Evolutionary conservation across 2,113 vertebrate species (phyloP).

Genomic region (Larimichthys polyactis): DNA sequence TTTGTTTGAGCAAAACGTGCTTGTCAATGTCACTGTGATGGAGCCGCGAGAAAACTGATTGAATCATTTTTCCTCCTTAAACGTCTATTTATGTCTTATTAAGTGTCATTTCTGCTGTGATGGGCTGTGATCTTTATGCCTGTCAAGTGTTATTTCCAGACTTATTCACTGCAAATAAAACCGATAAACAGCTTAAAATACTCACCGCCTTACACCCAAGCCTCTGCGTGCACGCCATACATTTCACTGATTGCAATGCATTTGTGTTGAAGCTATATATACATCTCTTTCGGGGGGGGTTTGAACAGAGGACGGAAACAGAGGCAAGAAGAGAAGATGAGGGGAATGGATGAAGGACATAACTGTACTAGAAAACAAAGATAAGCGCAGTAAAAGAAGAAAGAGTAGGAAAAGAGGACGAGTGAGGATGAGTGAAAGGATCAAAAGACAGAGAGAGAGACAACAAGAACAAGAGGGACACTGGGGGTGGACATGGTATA

Average conservation of each 20-base stretch:
- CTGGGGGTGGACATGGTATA: conserved; percentile 25
- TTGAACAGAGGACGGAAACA: neutral
- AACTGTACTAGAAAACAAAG: conserved; percentile 12
- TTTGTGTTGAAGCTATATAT: neutral
- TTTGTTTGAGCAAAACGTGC: conserved; percentile 1
- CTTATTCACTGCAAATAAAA: conserved; percentile 18
- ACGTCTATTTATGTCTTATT: conserved; percentile 24
- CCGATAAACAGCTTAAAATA: conserved; percentile 17
- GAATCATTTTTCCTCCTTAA: neutral
- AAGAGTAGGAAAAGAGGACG: neutral
- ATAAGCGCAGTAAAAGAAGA: conserved; percentile 5
- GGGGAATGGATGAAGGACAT: conserved; percentile 3
- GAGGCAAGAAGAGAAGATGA: neutral
- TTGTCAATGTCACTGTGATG: neutral
- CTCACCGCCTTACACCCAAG: neutral
- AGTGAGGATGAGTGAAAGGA: conserved; percentile 21
- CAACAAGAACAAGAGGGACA: conserved; percentile 26
- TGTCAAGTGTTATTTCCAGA: conserved; percentile 21
- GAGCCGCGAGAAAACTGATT: neutral
- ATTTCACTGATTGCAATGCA: neutral
- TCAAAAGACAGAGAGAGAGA: conserved; percentile 21
- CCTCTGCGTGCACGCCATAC: neutral
- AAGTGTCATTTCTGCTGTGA: neutral
- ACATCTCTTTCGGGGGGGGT: neutral
- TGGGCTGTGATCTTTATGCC: neutral